Base-by-base conservation (phyloP, 1,140 invertebrate genomes). In the Megathymus violae region DNA sequence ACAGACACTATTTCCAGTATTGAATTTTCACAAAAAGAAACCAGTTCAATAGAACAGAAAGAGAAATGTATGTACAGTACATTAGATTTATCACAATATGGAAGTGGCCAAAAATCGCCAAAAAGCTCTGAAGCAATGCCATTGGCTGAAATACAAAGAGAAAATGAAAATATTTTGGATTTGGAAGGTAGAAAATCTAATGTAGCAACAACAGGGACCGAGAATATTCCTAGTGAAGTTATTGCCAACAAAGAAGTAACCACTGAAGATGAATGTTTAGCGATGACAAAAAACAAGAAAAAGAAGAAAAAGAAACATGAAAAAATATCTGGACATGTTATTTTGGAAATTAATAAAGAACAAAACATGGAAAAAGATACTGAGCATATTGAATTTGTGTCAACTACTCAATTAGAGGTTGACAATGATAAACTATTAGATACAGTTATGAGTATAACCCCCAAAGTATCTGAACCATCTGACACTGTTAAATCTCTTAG, bases 401-500 rank as follows among this genome's bases (percentile, higher is more conserved):
- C 4, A 38, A 1, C 14, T 38, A 15, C 15, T 10, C 17, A 62
- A 15, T 54, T 64, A 15, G 34, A 36, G 10, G n/a, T n/a, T 1
- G 4, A 36, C 1, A n/a, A 1, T 2, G 22, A 63, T 31, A 22
- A 36, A 11, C 6, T 34, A 27, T 56, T 69, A 68, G 27, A 50
- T 3, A 47, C 67, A 9, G 65, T 67, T 22, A 36, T 60, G 5
- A 47, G 64, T 9, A 52, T 62, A 52, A 62, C 69, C 46, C 34
- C 65, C 13, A 67, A 69, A 56, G 52, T 64, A 34, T 14, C 46
- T 14, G 62, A 67, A 64, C 19, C 34, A 17, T n/a, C 22, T 14
- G 58, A 65, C n/a, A 69, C 51, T 38, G 59, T 47, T 15, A 14
- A 31, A 44, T 38, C 52, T 44, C 15, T 9, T 3, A 17, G n/a